Evolutionary conservation across 2,113 vertebrate genomes (phyloP).

Genomic region (Trogon surrucura): DNA sequence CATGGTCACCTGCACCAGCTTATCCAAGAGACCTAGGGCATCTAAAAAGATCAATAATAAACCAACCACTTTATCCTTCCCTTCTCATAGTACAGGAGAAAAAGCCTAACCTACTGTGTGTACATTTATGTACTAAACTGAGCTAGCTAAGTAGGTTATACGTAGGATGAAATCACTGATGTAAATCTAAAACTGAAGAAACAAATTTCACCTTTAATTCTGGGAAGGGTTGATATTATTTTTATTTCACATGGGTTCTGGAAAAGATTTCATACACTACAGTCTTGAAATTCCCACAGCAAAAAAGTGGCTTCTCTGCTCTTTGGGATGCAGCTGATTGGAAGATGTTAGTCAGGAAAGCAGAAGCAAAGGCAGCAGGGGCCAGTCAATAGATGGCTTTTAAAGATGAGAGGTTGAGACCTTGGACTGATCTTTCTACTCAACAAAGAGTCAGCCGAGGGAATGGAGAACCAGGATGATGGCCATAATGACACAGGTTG

Average conservation of each 20-base stretch:
- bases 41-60: neutral
- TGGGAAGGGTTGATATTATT: neutral
- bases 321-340: neutral
- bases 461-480: neutral
- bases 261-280: neutral
- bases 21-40: neutral
- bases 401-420: neutral
- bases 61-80: neutral
- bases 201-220: neutral
- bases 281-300: neutral
- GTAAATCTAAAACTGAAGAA: neutral
- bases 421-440: neutral
- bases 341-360: neutral
- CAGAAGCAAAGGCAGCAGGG: neutral
- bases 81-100: neutral
- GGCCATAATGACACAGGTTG: neutral
- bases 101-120: neutral
- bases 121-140: neutral
- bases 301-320: neutral
- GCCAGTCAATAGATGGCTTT: neutral
- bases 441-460: neutral
- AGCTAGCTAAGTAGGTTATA: neutral
- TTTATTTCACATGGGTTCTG: neutral
- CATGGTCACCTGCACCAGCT: neutral
- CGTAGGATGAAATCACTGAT: neutral